Percentiles rank a stretch among this genome's conserved stretches.
phyloP scores from a whole-genome alignment of 23 tunicate genomes.

The Trididemnum miniatum region DNA sequence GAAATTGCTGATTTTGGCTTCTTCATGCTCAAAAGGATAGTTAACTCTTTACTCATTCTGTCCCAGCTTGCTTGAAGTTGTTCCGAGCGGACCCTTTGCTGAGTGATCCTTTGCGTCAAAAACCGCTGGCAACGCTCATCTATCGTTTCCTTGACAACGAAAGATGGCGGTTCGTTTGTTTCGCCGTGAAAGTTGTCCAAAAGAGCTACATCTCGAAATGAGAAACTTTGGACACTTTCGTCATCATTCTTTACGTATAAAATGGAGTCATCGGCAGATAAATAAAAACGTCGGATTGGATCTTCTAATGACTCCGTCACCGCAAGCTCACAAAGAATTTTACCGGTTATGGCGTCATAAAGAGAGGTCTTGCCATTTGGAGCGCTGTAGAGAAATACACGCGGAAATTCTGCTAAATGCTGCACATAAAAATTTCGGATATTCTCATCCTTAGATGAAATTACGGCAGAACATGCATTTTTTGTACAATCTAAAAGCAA shows the following conservation, averaged over 20 bases:
- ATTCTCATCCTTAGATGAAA: background rate
- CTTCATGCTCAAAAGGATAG: conserved; percentile 9
- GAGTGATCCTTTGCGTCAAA: conserved; percentile 40
- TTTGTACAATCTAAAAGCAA: conserved; percentile 36
- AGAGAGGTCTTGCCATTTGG: conserved; percentile 2
- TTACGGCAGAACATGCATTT: background rate
- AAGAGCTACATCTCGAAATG: conserved; percentile 38
- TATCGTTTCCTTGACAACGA: conserved; percentile 21
- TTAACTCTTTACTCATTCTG: conserved; percentile 48
- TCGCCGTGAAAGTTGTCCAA: conserved; percentile 20
- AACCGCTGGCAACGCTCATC: conserved; percentile 52
- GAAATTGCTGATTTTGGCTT: background rate
- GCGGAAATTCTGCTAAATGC: conserved; percentile 18
- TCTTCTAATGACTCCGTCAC: conserved; percentile 49
- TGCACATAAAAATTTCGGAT: background rate
- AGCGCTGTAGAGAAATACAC: conserved; percentile 22
- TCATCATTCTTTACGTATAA: conserved; percentile 60
- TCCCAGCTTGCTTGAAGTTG: conserved; percentile 51
- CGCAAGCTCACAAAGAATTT: conserved; percentile 40
- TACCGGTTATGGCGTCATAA: conserved; percentile 18
- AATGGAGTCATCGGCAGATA: conserved; percentile 32
- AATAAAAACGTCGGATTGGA: conserved; percentile 8
- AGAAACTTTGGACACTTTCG: conserved; percentile 15
- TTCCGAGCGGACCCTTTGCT: conserved; percentile 34
- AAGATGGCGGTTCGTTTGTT: background rate